Evolutionary conservation across 2,888 invertebrate species (phyloP).

Genomic region (Colostygia pectinataria): DNA sequence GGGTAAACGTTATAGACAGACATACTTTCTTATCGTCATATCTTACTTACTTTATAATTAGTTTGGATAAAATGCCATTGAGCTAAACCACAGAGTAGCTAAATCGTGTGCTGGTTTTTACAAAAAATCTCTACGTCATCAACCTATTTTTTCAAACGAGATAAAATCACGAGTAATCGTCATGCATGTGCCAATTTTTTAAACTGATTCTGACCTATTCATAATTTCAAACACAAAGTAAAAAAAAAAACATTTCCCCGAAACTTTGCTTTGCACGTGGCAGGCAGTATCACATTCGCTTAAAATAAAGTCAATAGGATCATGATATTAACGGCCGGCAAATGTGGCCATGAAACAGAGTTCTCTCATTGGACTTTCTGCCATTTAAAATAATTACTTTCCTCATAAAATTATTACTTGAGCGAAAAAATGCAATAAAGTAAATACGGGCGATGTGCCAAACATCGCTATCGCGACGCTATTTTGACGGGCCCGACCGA

Average conservation of each 20-base stretch:
- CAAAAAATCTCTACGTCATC: not conserved
- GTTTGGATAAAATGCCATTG: too few species aligned
- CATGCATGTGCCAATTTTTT: not conserved
- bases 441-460: slow-evolving; percentile 66
- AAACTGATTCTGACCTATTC: not conserved
- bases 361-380: slow-evolving; percentile 37
- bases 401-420: slow-evolving; percentile 51
- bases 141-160: not conserved
- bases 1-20: too few species aligned
- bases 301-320: slow-evolving; percentile 22
- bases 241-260: not conserved
- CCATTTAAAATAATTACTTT: slow-evolving; percentile 47
- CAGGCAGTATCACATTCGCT: not conserved
- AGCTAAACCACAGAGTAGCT: too few species aligned
- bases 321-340: slow-evolving; percentile 17
- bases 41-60: too few species aligned
- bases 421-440: slow-evolving; percentile 63
- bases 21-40: too few species aligned
- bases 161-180: not conserved
- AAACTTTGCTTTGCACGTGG: not conserved
- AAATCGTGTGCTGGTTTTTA: too few species aligned
- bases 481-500: slow-evolving; percentile 53
- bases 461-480: slow-evolving; percentile 57
- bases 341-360: slow-evolving; percentile 28
- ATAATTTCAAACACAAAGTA: not conserved